These are phyloP conservation scores for Bruchidius siliquastri DNA, from an alignment of 2,888 invertebrate genomes.

Conservation along the genomic window DNA sequence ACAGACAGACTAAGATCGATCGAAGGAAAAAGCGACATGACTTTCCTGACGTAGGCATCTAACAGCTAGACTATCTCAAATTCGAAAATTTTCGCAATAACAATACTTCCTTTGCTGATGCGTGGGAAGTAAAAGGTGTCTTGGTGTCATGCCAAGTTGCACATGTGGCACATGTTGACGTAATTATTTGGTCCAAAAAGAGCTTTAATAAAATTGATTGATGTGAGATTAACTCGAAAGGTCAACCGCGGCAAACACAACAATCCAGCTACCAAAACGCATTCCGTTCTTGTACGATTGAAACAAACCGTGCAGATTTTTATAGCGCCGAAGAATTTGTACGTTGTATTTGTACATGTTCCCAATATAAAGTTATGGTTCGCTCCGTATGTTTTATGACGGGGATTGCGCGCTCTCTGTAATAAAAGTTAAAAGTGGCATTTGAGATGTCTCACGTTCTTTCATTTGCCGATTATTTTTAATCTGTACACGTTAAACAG, in stretches of 20 bases:
- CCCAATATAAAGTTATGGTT: neutral
- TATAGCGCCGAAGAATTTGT: neutral
- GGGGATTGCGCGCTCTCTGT: neutral
- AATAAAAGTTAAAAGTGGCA: neutral
- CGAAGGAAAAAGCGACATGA: too few relatives aligned
- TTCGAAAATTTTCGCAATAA: too few relatives aligned
- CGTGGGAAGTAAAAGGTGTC: too few relatives aligned
- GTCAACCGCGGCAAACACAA: neutral
- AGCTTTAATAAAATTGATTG: neutral
- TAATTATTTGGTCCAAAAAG: neutral
- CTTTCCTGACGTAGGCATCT: too few relatives aligned
- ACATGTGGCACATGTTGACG: neutral
- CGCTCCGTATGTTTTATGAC: neutral
- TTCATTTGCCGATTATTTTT: neutral
- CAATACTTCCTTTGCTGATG: too few relatives aligned
- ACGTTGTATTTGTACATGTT: neutral
- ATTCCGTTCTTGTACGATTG: neutral
- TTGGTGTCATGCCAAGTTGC: too few relatives aligned
- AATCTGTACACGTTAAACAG: neutral
- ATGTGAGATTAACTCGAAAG: neutral
- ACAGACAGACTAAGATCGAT: too few relatives aligned
- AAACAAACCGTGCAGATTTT: neutral
- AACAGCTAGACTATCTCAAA: too few relatives aligned
- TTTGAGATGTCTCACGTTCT: neutral
- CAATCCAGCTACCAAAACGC: neutral